Base-by-base conservation (phyloP, 2,888 invertebrate genomes). In the Drosophila trichaetosa region DNA sequence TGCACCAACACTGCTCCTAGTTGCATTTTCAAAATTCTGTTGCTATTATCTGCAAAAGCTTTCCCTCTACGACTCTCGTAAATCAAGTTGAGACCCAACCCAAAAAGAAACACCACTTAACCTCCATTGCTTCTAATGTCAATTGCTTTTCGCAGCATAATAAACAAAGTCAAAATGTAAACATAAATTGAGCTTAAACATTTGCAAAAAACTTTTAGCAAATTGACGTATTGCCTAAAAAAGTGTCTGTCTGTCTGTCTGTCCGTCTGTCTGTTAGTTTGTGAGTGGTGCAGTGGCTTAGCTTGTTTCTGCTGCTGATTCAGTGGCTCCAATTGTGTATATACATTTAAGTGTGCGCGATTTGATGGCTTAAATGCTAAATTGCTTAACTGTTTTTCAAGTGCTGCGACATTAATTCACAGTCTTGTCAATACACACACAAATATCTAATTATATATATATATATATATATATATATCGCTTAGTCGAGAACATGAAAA, bases 201-300 rank as follows among this genome's bases (percentile, higher is more conserved):
- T 83, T 78, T 65, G 79, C 82, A 56, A 82, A 82, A 89, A 85
- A 81, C 85, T 73, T 78, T 78, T 89, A 82, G 80, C 84, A 85
- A 89, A 84, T 84, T 83, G 83, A 83, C 69, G 87, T 71, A 89
- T 83, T 81, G 87, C 66, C 77, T 56, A 24, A 46, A 24, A 16
- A 7, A 24, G 4, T 38, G 21, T 49, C 58, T 48, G 21, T 48
- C 58, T 49, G 48, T 69, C 56, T 40, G 24, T 56, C 59, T 52
- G 21, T 49, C 53, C 51, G 53, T 61, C 56, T 31, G 31, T 52
- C 52, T 59, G 24, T 46, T 33, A 11, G 21, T 40, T 48, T 53
- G 62, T 56, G 34, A 29, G 63, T 18, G 63, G 56, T 49, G 49
- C 24, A 2, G 63, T 36, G 53, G 36, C n/a, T 42, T 64, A 57